phyloP scores from a whole-genome alignment of 2,797 vertebrate genomes.

The Otus scops region DNA sequence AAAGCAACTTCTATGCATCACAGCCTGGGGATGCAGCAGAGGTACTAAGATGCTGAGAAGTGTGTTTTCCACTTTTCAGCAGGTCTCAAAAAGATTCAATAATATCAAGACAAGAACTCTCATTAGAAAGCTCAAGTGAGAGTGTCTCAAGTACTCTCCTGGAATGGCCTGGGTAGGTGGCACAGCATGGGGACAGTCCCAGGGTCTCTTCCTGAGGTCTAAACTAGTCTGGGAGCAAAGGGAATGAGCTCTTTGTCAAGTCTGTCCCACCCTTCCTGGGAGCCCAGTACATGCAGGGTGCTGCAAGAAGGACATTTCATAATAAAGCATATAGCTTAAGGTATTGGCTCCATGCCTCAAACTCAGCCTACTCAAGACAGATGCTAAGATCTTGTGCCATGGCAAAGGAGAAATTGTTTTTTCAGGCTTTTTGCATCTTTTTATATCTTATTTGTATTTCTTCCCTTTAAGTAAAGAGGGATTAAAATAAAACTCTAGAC shows the following conservation, averaged over 20 bases:
- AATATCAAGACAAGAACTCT: neutral
- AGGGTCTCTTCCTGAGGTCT: neutral
- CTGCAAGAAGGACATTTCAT: neutral
- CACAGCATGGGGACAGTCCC: neutral
- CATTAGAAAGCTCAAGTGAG: neutral
- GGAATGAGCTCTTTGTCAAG: neutral
- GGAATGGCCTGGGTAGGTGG: neutral
- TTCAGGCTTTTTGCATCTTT: neutral
- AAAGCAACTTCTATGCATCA: neutral
- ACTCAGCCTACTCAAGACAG: neutral
- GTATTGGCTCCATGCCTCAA: neutral
- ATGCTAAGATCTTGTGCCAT: neutral
- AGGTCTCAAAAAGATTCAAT: neutral
- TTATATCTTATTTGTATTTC: neutral
- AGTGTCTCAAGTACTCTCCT: neutral
- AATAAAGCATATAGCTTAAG: neutral
- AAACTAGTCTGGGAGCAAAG: neutral
- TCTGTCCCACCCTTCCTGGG: neutral
- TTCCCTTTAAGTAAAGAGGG: constrained; percentile 6
- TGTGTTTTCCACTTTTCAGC: neutral
- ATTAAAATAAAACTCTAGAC: constrained; percentile 51
- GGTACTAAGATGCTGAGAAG: neutral
- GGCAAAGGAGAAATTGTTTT: neutral
- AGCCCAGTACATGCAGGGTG: neutral
- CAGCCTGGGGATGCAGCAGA: neutral